Percentiles rank a stretch among this genome's conserved stretches.
phyloP scores from a whole-genome alignment of 2,888 invertebrate genomes.

The Dryobota labecula region DNA sequence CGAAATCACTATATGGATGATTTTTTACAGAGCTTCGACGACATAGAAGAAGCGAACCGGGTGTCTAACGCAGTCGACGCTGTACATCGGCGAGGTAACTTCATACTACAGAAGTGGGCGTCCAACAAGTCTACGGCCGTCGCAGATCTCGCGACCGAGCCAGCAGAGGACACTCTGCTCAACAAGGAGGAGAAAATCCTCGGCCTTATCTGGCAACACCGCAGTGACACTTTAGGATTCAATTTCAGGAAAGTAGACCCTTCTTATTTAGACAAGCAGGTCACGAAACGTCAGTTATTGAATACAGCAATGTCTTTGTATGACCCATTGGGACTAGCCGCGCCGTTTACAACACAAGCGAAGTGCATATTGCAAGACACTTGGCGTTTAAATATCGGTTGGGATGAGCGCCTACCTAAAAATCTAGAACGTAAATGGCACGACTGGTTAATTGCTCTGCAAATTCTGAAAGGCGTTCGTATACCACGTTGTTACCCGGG shows the following conservation, averaged over 20 bases:
- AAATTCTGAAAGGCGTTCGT: too few species aligned
- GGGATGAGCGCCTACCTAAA: not conserved
- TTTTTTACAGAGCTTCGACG: not conserved
- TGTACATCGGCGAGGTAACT: not conserved
- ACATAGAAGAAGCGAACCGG: not conserved
- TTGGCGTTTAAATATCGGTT: not conserved
- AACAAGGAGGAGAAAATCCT: not conserved
- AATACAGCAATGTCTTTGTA: not conserved
- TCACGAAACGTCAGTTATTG: too few species aligned
- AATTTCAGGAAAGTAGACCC: too few species aligned
- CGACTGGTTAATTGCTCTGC: not conserved
- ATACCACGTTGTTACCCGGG: too few species aligned
- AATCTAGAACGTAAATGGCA: not conserved
- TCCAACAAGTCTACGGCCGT: not conserved
- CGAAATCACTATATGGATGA: not conserved
- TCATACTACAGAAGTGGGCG: not conserved
- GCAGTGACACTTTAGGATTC: not conserved
- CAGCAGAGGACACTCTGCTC: not conserved
- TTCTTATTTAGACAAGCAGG: too few species aligned
- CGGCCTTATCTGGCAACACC: not conserved
- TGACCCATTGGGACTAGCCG: too few species aligned
- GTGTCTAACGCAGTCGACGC: not conserved
- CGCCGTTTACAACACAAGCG: too few species aligned
- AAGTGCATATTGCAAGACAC: too few species aligned
- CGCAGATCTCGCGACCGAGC: not conserved